These are phyloP conservation scores for Cherax quadricarinatus DNA, from an alignment of 1,140 invertebrate species.

Conservation along the genomic window DNA sequence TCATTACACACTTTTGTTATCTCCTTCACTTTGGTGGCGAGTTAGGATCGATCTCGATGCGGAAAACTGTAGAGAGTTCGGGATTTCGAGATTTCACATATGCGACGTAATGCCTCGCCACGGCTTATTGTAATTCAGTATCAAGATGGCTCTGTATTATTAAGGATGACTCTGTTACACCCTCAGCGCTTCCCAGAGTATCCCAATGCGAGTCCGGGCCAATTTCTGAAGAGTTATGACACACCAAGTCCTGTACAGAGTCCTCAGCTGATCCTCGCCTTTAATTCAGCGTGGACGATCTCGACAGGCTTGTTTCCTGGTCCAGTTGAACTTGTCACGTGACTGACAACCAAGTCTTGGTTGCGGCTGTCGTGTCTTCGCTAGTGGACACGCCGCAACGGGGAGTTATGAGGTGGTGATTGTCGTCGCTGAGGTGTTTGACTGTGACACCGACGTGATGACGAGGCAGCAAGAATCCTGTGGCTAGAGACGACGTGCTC, in stretches of 20 bases:
- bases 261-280: constrained; percentile 23
- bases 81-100: not conserved
- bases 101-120: not conserved
- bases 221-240: not conserved
- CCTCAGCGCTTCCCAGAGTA: not conserved
- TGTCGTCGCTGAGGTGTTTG: not conserved
- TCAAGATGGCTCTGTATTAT: not conserved
- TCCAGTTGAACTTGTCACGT: not conserved
- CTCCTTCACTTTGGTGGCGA: constrained; percentile 21
- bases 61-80: too few relatives aligned
- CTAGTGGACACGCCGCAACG: not conserved
- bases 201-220: not conserved
- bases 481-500: not conserved
- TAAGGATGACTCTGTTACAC: too few relatives aligned
- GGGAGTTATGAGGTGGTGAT: not conserved
- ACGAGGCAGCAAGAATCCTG: not conserved
- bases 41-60: constrained; percentile 13
- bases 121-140: not conserved
- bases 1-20: constrained; percentile 39
- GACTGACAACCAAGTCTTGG: too few relatives aligned
- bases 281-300: not conserved
- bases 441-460: not conserved
- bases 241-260: not conserved
- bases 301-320: not conserved
- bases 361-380: too few relatives aligned